Conservation (phyloP, 2,797 vertebrate genomes). For the Malurus splendens region DNA sequence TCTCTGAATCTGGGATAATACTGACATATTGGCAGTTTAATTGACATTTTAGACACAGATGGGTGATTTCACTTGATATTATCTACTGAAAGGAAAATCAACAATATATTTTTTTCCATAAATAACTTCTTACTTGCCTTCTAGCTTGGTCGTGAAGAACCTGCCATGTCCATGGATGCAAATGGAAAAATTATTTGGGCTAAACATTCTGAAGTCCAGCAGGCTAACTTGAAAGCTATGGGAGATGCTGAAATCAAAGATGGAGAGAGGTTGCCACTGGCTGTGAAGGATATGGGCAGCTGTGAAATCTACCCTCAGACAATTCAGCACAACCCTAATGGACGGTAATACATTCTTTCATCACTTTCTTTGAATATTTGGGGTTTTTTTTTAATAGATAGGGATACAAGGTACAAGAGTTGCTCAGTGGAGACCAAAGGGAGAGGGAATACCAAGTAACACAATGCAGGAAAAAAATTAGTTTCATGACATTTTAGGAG, state of each 20-base stretch:
- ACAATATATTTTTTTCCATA: not conserved
- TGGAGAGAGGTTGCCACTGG: constrained; percentile 90
- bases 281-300: constrained; percentile 98
- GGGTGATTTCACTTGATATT: not conserved
- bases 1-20: not conserved
- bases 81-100: not conserved
- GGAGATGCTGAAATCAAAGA: constrained; percentile 96
- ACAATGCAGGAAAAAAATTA: not conserved
- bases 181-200: constrained; percentile 98
- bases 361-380: not conserved
- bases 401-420: not conserved
- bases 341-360: constrained; percentile 75
- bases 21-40: not conserved
- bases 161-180: constrained; percentile 98
- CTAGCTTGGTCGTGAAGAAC: constrained; percentile 94
- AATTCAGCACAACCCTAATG: constrained; percentile 96
- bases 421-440: not conserved
- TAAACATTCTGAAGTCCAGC: constrained; percentile 94
- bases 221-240: constrained; percentile 98
- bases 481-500: not conserved
- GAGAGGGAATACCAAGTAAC: not conserved
- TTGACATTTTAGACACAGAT: not conserved
- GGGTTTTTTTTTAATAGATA: not conserved
- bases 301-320: constrained; percentile 98
- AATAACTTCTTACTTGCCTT: not conserved